Evolutionary conservation across 37 sponge, comb jelly and placozoan species (phyloP).

Genomic region (Bolinopsis microptera): DNA sequence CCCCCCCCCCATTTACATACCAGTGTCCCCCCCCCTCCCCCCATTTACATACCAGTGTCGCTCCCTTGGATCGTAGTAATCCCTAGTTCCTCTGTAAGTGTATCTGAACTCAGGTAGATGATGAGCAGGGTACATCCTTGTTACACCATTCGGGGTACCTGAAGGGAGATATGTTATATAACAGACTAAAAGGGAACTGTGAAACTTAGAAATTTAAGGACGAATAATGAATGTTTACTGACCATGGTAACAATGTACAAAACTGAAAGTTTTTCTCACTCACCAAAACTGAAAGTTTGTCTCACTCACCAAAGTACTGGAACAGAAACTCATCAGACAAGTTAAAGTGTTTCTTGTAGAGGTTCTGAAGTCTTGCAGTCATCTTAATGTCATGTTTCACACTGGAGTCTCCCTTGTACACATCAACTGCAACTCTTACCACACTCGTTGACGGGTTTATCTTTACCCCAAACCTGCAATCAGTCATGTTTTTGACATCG

Average conservation of each 20-base stretch:
- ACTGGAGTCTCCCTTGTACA: background rate
- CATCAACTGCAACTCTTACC: background rate
- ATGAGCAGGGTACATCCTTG: constrained; percentile 4
- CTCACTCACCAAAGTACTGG: constrained; percentile 1
- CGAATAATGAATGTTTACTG: too few relatives aligned
- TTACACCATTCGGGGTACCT: background rate
- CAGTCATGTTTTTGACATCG: too few relatives aligned
- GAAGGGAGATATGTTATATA: too few relatives aligned
- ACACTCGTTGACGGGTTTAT: background rate
- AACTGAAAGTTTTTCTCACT: too few relatives aligned
- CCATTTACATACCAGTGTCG: background rate
- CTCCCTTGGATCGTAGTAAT: background rate
- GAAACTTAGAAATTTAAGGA: too few relatives aligned
- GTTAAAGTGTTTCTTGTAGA: background rate
- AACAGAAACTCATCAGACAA: background rate
- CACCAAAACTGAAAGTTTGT: too few relatives aligned
- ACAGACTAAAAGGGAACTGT: too few relatives aligned
- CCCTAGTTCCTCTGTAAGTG: background rate
- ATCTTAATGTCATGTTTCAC: constrained; percentile 1
- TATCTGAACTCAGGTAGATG: background rate
- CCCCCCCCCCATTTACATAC: too few relatives aligned
- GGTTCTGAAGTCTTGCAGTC: background rate
- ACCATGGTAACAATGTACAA: too few relatives aligned
- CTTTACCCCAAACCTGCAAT: background rate
- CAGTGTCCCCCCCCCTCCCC: too few relatives aligned